Evolutionary conservation across 2,113 vertebrate species (phyloP).

Genomic region (Dicerorhinus sumatrensis): DNA sequence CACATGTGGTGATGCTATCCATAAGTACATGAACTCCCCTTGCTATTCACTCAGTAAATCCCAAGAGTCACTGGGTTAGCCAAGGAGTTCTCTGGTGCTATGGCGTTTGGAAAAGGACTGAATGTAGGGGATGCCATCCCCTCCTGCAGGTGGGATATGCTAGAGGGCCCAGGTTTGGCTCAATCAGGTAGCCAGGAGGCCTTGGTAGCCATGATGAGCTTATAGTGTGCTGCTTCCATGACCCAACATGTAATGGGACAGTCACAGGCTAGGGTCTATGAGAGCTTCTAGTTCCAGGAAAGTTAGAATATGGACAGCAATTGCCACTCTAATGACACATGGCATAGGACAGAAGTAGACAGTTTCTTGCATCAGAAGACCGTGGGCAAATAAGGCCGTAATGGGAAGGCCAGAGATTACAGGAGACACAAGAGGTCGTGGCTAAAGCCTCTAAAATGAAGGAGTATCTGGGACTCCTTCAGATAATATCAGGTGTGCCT

Average conservation of each 20-base stretch:
- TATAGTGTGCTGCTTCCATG: not conserved
- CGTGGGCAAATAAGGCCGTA: not conserved
- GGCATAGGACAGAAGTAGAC: not conserved
- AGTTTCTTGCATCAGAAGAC: not conserved
- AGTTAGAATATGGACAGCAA: not conserved
- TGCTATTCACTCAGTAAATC: not conserved
- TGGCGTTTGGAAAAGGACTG: not conserved
- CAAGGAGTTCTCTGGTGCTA: not conserved
- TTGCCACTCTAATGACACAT: not conserved
- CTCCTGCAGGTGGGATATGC: not conserved
- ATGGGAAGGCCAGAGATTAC: not conserved
- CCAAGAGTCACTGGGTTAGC: too few relatives aligned
- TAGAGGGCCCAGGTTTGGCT: not conserved
- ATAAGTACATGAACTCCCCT: not conserved
- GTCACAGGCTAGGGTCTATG: not conserved
- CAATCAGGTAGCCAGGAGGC: not conserved
- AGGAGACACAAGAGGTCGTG: not conserved
- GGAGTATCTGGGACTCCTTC: not conserved
- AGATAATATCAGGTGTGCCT: not conserved
- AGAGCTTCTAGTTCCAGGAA: not conserved
- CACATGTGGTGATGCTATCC: not conserved
- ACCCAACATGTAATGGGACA: not conserved
- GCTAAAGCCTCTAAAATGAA: not conserved
- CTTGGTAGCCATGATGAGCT: not conserved
- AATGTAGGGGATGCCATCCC: not conserved